These are phyloP conservation scores for Cosmopolites sordidus DNA, from an alignment of 2,888 invertebrate genomes.

Conservation along the genomic window DNA sequence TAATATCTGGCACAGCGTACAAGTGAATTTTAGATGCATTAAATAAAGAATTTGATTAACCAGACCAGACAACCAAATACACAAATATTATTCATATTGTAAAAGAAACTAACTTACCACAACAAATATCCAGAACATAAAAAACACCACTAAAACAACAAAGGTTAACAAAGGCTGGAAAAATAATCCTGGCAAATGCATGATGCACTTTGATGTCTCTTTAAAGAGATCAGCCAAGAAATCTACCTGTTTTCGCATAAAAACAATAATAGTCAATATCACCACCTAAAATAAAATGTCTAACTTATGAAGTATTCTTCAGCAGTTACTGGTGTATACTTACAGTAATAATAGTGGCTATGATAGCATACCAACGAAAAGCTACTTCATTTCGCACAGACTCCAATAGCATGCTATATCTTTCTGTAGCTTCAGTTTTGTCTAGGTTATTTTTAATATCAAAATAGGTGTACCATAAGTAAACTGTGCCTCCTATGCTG, in stretches of 20 bases:
- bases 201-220: constrained; percentile 85
- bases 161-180: constrained; percentile 83
- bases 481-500: constrained; percentile 70
- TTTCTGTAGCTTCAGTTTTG: constrained; percentile 45
- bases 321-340: constrained; percentile 39
- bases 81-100: not conserved
- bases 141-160: constrained; percentile 69
- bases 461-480: constrained; percentile 87
- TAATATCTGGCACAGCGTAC: too few relatives aligned
- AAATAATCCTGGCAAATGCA: constrained; percentile 77
- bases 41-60: too few relatives aligned
- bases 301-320: not conserved
- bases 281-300: constrained; percentile 56
- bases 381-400: constrained; percentile 81
- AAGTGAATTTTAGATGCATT: too few relatives aligned
- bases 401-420: constrained; percentile 60
- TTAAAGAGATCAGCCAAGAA: constrained; percentile 81
- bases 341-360: constrained; percentile 85
- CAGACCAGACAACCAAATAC: not conserved
- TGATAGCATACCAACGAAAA: constrained; percentile 77
- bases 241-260: constrained; percentile 74
- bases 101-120: constrained; percentile 62
- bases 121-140: constrained; percentile 81
- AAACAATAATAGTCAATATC: constrained; percentile 67
- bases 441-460: constrained; percentile 66